Percentiles rank a stretch among this genome's conserved stretches.
phyloP scores from a whole-genome alignment of 2,113 vertebrate genomes.

The Gambusia affinis region DNA sequence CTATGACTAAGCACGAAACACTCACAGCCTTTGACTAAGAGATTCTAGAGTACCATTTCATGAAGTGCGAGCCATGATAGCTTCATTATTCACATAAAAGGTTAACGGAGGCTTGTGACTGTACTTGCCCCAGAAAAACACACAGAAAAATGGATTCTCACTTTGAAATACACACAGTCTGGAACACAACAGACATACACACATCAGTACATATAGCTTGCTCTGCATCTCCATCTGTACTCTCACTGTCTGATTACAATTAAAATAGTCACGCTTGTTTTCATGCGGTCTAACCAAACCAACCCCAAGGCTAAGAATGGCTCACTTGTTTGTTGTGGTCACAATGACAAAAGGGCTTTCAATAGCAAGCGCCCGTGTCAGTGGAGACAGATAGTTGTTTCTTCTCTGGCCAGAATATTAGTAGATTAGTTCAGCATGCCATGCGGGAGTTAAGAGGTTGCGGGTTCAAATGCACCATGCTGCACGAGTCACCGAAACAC shows the following conservation, averaged over 20 bases:
- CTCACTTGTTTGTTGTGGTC: slow-evolving; percentile 68
- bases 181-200: slow-evolving; percentile 10
- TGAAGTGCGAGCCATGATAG: slow-evolving; percentile 40
- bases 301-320: slow-evolving; percentile 55
- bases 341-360: slow-evolving; percentile 54
- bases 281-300: slow-evolving; percentile 53
- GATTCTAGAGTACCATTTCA: slow-evolving; percentile 46
- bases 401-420: slow-evolving; percentile 28
- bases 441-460: slow-evolving; percentile 12
- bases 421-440: slow-evolving; percentile 20
- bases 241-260: slow-evolving; percentile 72
- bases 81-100: slow-evolving; percentile 46
- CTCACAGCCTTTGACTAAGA: slow-evolving; percentile 42
- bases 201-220: slow-evolving; percentile 33
- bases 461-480: slow-evolving; percentile 11
- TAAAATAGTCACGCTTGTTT: slow-evolving; percentile 72
- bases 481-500: not conserved
- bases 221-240: slow-evolving; percentile 49
- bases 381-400: slow-evolving; percentile 11
- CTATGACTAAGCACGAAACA: slow-evolving; percentile 47
- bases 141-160: slow-evolving; percentile 26
- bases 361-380: slow-evolving; percentile 28
- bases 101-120: slow-evolving; percentile 34
- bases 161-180: slow-evolving; percentile 20
- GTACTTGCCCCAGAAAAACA: slow-evolving; percentile 24